phyloP scores from a whole-genome alignment of 2,113 vertebrate genomes.

The Cervus canadensis region DNA sequence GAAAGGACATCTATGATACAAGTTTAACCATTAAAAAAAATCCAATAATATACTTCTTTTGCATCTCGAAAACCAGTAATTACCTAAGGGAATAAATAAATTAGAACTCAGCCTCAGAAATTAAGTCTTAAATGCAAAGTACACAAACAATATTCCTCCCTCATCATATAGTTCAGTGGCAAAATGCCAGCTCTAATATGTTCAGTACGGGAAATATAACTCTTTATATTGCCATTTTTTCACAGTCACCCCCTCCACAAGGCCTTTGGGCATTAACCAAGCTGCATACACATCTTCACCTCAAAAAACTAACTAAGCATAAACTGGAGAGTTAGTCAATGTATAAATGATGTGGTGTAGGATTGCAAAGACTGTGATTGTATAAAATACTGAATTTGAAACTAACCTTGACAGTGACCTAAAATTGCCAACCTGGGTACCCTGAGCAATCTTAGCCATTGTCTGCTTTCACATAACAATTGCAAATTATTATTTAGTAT shows the following conservation, averaged over 20 bases:
- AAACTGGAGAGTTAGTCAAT: background rate
- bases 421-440: background rate
- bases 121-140: conserved; percentile 18
- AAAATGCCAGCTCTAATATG: background rate
- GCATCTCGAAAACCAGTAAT: conserved; percentile 31
- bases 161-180: background rate
- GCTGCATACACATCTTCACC: background rate
- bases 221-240: background rate
- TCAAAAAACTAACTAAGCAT: background rate
- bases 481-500: background rate
- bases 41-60: conserved; percentile 31
- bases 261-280: background rate
- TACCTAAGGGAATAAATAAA: conserved; percentile 58
- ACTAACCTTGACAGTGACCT: background rate
- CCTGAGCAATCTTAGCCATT: background rate
- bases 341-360: background rate
- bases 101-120: conserved; percentile 36
- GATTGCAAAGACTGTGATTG: background rate
- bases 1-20: conserved; percentile 29
- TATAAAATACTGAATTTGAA: background rate
- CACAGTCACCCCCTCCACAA: background rate
- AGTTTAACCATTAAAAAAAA: conserved; percentile 7
- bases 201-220: background rate
- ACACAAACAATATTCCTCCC: background rate
- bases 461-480: background rate